Conservation (phyloP, 1,140 invertebrate species). For the Ganaspis sp. region DNA sequence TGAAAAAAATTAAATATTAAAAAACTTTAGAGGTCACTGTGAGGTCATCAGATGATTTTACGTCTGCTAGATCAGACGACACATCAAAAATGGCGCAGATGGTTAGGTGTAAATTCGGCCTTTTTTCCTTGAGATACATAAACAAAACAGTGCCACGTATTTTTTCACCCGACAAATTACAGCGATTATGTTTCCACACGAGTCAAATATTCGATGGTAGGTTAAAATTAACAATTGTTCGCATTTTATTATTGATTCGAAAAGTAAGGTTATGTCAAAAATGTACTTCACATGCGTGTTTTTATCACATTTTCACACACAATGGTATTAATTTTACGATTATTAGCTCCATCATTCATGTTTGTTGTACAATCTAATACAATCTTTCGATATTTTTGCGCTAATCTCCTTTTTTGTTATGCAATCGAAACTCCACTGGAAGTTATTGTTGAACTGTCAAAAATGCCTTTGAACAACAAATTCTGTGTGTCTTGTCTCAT, state of each 20-base stretch:
- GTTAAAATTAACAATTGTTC: neutral
- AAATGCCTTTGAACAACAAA: neutral
- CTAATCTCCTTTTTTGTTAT: neutral
- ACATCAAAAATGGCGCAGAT: conserved; percentile 68
- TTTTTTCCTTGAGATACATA: conserved; percentile 57
- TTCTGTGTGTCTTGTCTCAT: neutral
- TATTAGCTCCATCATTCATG: neutral
- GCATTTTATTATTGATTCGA: neutral
- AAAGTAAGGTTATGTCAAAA: conserved; percentile 1
- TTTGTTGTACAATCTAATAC: neutral
- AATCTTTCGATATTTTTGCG: neutral
- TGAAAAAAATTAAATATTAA: conserved; percentile 3
- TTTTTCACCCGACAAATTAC: neutral
- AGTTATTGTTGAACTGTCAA: neutral
- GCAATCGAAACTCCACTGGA: neutral
- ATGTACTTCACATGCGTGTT: neutral
- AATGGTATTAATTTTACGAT: neutral
- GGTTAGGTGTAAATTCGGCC: conserved; percentile 59
- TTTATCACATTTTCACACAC: neutral
- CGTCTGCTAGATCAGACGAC: neutral
- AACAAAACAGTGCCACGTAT: conserved; percentile 51
- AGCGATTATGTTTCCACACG: conserved; percentile 16
- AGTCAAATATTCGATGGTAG: conserved; percentile 2
- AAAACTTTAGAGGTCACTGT: conserved; percentile 2
- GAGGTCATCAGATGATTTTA: conserved; percentile 4